Percentiles rank a stretch among this genome's conserved stretches.
Conservation (phyloP, 2,888 invertebrate species). For the Cerastis rubricosa region DNA sequence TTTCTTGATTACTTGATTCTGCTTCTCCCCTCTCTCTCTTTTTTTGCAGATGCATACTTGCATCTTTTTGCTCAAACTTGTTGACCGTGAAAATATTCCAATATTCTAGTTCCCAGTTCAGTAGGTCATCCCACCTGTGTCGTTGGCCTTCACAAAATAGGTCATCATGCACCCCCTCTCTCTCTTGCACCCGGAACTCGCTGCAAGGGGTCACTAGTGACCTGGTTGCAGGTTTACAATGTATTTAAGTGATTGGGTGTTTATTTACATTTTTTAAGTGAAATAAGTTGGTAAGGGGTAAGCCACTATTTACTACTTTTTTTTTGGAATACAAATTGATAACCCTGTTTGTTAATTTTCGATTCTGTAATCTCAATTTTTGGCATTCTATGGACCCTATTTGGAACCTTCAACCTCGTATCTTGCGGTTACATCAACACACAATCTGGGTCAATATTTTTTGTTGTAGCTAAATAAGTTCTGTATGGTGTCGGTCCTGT, state of each 20-base stretch:
- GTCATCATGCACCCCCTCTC: slow-evolving; percentile 15
- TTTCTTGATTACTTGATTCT: background rate
- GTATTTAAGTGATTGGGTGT: background rate
- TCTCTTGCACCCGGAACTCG: background rate
- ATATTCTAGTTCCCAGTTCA: slow-evolving; percentile 25
- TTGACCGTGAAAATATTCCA: slow-evolving; percentile 21
- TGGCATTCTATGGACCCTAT: background rate
- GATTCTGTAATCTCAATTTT: background rate
- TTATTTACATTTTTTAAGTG: background rate
- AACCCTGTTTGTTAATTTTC: background rate
- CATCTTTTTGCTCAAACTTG: background rate
- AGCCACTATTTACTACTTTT: background rate
- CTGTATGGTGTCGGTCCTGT: no score
- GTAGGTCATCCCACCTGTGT: slow-evolving; percentile 38
- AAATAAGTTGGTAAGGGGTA: background rate
- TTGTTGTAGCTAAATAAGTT: slow-evolving; percentile 15
- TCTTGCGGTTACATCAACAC: slow-evolving; percentile 22
- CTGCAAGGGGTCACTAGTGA: slow-evolving; percentile 10
- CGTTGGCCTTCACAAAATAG: slow-evolving; percentile 37
- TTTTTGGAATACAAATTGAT: background rate
- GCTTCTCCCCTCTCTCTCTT: background rate
- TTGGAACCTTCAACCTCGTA: background rate
- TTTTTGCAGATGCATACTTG: background rate
- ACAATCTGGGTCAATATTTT: slow-evolving; percentile 26
- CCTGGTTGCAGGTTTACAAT: background rate